These are phyloP conservation scores for Erebia aethiops DNA, from an alignment of 2,888 invertebrate genomes.

Conservation along the genomic window DNA sequence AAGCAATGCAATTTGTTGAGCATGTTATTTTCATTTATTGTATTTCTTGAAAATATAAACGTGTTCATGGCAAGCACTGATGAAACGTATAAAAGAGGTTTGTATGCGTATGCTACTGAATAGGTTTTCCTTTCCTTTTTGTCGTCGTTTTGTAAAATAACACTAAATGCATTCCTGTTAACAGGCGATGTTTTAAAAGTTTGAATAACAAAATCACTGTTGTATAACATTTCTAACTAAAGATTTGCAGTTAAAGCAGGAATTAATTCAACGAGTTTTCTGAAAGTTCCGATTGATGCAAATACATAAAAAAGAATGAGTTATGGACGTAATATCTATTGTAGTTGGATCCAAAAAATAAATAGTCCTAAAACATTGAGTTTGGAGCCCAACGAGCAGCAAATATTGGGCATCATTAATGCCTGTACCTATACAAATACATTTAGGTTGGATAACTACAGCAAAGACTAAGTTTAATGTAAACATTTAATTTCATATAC, in stretches of 20 bases:
- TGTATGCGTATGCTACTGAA: slow-evolving; percentile 51
- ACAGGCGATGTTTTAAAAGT: slow-evolving; percentile 16
- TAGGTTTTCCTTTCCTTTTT: slow-evolving; percentile 35
- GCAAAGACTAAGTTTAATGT: too few species aligned
- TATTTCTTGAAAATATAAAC: slow-evolving; percentile 46
- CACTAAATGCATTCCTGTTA: slow-evolving; percentile 38
- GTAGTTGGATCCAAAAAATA: too few species aligned
- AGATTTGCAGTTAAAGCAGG: neutral
- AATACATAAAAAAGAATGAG: too few species aligned
- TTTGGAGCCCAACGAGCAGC: too few species aligned
- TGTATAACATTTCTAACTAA: slow-evolving; percentile 37
- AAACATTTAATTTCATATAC: too few species aligned
- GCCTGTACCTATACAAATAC: too few species aligned
- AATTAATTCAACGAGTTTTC: too few species aligned
- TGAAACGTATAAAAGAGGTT: slow-evolving; percentile 53
- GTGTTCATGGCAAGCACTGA: slow-evolving; percentile 55
- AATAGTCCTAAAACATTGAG: too few species aligned
- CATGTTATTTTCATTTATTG: slow-evolving; percentile 42
- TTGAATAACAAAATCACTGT: slow-evolving; percentile 40
- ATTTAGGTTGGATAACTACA: too few species aligned
- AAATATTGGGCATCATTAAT: too few species aligned
- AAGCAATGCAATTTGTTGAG: slow-evolving; percentile 50
- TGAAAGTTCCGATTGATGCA: too few species aligned
- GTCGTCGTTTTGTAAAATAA: slow-evolving; percentile 39
- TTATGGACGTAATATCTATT: neutral